Conservation (phyloP, 92 coral and sea anemone species). For the Umimayanthus kanabou region DNA sequence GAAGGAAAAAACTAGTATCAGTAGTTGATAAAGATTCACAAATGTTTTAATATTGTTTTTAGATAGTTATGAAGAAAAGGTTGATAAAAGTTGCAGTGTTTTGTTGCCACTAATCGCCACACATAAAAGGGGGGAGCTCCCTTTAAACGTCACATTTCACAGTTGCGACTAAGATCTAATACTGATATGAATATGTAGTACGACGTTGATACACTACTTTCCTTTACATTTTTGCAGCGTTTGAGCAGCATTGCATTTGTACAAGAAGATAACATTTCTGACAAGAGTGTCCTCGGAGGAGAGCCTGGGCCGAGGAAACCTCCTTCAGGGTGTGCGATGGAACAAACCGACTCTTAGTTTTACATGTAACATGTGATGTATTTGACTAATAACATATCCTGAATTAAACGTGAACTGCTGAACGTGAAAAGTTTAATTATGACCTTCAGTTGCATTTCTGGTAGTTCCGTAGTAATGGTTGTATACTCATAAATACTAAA, state of each 20-base stretch:
- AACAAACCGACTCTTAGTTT: background rate
- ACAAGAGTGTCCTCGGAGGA: background rate
- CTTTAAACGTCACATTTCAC: background rate
- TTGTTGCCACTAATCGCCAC: too few relatives aligned
- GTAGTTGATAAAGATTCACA: too few relatives aligned
- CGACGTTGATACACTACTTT: background rate
- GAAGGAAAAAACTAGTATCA: too few relatives aligned
- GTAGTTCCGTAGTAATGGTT: too few relatives aligned
- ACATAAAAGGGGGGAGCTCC: too few relatives aligned
- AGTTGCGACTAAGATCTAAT: background rate
- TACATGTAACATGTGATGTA: too few relatives aligned
- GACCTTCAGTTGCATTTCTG: too few relatives aligned
- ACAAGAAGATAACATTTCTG: background rate
- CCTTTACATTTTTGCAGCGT: constrained; percentile 25
- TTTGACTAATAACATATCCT: background rate
- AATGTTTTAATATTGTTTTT: too few relatives aligned
- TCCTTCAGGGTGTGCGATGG: background rate
- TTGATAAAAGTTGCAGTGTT: too few relatives aligned
- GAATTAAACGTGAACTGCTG: background rate
- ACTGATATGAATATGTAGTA: background rate
- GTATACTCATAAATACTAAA: too few relatives aligned
- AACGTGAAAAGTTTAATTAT: too few relatives aligned
- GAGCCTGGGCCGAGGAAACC: background rate
- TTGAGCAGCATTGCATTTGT: constrained; percentile 39
- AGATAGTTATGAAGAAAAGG: too few relatives aligned